Evolutionary conservation across 2,113 vertebrate species (phyloP).

Genomic region (Caracal caracal): DNA sequence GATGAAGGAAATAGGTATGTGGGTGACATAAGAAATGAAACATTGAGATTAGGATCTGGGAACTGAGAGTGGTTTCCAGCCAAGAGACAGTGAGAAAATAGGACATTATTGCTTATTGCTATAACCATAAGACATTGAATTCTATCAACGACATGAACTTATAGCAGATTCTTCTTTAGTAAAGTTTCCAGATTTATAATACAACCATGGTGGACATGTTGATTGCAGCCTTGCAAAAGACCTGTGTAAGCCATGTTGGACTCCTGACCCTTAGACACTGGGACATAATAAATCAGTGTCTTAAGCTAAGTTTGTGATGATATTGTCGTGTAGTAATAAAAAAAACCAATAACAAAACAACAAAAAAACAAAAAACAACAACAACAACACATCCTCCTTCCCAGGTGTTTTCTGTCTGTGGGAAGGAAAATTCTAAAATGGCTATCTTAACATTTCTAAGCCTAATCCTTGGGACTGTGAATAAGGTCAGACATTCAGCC

Average conservation of each 20-base stretch:
- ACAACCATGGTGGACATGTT: not conserved
- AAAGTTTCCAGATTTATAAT: not conserved
- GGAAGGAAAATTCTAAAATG: not conserved
- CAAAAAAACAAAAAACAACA: not conserved
- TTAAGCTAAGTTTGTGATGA: not conserved
- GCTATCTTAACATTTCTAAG: not conserved
- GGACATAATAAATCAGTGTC: not conserved
- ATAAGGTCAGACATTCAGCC: not conserved
- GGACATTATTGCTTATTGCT: fast-evolving
- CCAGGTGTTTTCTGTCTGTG: not conserved
- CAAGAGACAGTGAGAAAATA: not conserved
- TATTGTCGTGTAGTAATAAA: not conserved
- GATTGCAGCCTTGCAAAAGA: not conserved
- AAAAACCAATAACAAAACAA: not conserved
- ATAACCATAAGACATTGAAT: not conserved
- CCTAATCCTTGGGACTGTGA: not conserved
- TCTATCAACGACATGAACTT: not conserved
- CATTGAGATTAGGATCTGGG: not conserved
- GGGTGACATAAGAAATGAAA: not conserved
- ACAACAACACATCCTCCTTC: not conserved
- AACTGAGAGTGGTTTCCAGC: not conserved
- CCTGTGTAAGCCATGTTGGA: not conserved
- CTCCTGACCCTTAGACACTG: not conserved
- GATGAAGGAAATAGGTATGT: not conserved
- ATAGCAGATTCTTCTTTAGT: not conserved